Evolutionary conservation across 2,888 invertebrate species (phyloP), one percentile per base, ranked within the genome.

Genomic region (Nomada fabriciana): DNA sequence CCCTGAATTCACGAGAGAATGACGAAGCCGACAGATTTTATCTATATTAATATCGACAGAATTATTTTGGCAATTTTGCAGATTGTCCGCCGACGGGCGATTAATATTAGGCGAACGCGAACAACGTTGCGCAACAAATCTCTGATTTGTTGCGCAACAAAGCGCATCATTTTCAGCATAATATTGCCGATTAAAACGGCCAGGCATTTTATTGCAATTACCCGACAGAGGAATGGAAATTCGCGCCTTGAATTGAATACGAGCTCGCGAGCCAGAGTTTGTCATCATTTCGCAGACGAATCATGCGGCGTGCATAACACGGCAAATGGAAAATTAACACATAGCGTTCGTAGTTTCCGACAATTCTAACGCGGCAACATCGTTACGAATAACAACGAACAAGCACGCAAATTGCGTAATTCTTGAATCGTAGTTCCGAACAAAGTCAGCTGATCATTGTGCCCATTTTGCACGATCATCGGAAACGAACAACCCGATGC

Each of bases 401-500:
- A 29, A n/a, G 42, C 63, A 52, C 18, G 23, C 11, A n/a, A 20
- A 36, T 47, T 25, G 13, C 5, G 36, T 55, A 23, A 43, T 69
- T 59, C 47, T 13, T 61, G 15, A 69, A 52, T 29, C 53, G 42
- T 18, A 52, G 42, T 36, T 43, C 63, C 71, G 13, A 57, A 42
- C 15, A 25, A 36, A 43, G 61, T 20, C 18, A 15, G 23, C 29
- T 1, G 47, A 53, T 65, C 61, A 63, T 52, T 13, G 53, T 2
- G 23, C 43, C 10, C 43, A 15, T 43, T 70, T 68, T 57, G 47
- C 43, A 9, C 15, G 52, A 63, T 60, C 78, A 73, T 68, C 83
- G 88, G 86, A 89, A 89, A 85, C 84, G 81, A 80, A 76, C 88
- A 86, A 89, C 86, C 89, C 88, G 79, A 79, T 81, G 80, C 18